phyloP scores from a whole-genome alignment of 2,797 vertebrate species.

The Euthynnus affinis region DNA sequence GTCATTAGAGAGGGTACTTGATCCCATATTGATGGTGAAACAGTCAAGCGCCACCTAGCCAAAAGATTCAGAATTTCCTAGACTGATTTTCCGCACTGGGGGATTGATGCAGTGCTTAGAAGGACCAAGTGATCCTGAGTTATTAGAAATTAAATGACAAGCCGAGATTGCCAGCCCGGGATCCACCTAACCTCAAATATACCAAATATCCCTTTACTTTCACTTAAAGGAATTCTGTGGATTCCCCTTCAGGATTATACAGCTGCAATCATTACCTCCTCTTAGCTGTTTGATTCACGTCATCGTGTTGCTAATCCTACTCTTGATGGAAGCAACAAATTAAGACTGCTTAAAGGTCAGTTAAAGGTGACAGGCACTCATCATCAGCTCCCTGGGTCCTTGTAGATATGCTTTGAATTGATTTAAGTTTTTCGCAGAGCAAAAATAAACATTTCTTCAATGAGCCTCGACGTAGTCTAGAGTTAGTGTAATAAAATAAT shows the following conservation, averaged over 20 bases:
- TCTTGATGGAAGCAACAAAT: slow-evolving; percentile 67
- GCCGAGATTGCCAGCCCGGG: slow-evolving; percentile 13
- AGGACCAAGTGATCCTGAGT: slow-evolving; percentile 28
- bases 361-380: slow-evolving; percentile 55
- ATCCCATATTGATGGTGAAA: slow-evolving; percentile 81
- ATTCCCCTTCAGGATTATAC: slow-evolving; percentile 57
- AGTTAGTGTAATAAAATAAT: background rate
- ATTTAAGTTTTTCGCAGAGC: slow-evolving; percentile 43
- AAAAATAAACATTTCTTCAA: slow-evolving; percentile 49
- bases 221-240: slow-evolving; percentile 36
- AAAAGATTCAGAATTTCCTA: slow-evolving; percentile 50
- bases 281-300: slow-evolving; percentile 61
- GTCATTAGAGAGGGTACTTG: slow-evolving; percentile 81
- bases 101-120: slow-evolving; percentile 39
- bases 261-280: slow-evolving; percentile 53
- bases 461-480: background rate
- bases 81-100: slow-evolving; percentile 26
- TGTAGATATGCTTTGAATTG: slow-evolving; percentile 53
- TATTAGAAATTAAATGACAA: slow-evolving; percentile 51
- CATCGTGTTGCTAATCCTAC: slow-evolving; percentile 65
- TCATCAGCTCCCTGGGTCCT: slow-evolving; percentile 52
- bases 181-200: slow-evolving; percentile 29
- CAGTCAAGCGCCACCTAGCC: slow-evolving; percentile 71
- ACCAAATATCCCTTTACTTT: slow-evolving; percentile 41
- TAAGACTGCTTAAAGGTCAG: slow-evolving; percentile 75